Evolutionary conservation across 2,797 vertebrate genomes (phyloP), one percentile per base, ranked within the genome.

Genomic region (Micropoecilia bifurca): DNA sequence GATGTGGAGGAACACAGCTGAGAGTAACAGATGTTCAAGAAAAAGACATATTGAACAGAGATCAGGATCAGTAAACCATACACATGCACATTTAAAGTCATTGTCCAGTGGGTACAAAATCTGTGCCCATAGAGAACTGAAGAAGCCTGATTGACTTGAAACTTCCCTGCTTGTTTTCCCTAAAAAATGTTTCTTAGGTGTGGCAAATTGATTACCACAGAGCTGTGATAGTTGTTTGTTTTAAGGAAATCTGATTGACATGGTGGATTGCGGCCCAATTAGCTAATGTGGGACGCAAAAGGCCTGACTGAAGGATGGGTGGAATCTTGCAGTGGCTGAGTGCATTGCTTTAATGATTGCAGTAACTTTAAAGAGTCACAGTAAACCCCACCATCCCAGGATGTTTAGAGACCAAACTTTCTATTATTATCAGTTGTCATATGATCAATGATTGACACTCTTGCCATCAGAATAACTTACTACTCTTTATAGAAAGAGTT

Each of bases 241-340:
- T 73, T 13, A 0, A 72, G 74, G 72, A 76, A 88, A 84, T 89
- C 74, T 79, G 79, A 77, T 66, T 77, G 76, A 73, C 74, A 47
- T 12, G n/a, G 47, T 66, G 80, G 73, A 63, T 75, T 81, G 76
- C 73, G 80, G 80, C 41, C 46, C 20, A 10, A 63, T 55, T n/a
- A 76, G 76, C 66, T 88, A 82, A 93, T 81, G 90, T 82, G 55
- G 77, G 77, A 90, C 92, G 80, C 85, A 90, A 89, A 73, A 87
- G 14, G 73, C 74, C 73, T 76, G 83, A 76, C 76, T 87, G 81
- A 80, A 79, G 57, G 74, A 78, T 80, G 81, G 45, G 80, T 88
- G 89, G 76, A 88, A 81, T 90, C 81, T 79, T 81, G 82, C 79
- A 84, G 72, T 71, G 14, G 75, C 50, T 78, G 0, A 28, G 59